Evolutionary conservation across 2,888 invertebrate genomes (phyloP).

Genomic region (Coelopa pilipes): DNA sequence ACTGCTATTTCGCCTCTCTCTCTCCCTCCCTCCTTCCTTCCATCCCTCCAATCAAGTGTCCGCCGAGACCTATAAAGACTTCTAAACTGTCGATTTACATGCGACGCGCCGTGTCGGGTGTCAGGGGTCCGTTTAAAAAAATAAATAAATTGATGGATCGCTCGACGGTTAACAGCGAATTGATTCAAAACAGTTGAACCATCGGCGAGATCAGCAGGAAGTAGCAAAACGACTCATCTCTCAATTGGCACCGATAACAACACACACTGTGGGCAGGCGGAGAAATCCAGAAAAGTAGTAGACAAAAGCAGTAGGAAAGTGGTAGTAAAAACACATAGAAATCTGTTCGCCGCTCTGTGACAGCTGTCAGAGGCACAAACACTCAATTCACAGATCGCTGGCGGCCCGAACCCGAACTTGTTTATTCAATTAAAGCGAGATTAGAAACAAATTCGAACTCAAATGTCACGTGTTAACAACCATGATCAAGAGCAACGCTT

Average conservation of each 20-base stretch:
- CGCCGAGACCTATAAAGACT: not conserved
- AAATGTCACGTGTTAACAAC: slow-evolving; percentile 32
- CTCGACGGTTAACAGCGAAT: no score
- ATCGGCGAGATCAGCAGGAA: no score
- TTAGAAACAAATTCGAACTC: slow-evolving; percentile 22
- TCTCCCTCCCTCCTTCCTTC: no score
- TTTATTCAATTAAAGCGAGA: slow-evolving; percentile 3
- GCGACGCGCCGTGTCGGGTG: not conserved
- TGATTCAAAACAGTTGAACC: no score
- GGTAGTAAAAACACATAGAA: no score
- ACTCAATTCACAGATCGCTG: not conserved
- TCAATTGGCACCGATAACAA: no score
- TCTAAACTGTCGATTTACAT: slow-evolving; percentile 5
- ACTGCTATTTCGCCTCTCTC: no score
- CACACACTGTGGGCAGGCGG: no score
- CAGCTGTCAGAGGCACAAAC: slow-evolving; percentile 8
- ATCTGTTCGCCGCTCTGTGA: not conserved
- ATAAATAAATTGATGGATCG: slow-evolving; percentile 5
- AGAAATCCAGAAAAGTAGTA: no score
- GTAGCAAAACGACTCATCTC: no score
- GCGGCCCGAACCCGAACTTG: not conserved
- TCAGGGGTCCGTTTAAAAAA: slow-evolving; percentile 3
- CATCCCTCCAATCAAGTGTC: not conserved
- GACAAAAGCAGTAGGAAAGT: no score
- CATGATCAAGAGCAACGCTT: slow-evolving; percentile 13